A percentile compares a stretch with the other conserved stretches of the same genome.
Evolutionary conservation across 2,888 invertebrate species (phyloP).

Genomic region (Lymantria dispar): DNA sequence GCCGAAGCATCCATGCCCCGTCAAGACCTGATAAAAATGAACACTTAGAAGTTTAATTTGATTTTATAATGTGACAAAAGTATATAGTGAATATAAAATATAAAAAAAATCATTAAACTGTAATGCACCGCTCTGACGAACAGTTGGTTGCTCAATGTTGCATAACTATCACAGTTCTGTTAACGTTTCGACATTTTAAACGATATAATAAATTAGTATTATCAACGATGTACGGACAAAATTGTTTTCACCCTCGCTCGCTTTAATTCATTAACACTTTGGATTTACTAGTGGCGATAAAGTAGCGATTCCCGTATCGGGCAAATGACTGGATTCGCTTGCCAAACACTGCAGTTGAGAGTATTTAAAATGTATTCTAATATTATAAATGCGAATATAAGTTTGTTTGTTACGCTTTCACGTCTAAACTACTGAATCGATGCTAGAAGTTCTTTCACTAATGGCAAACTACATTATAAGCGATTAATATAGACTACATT

Average conservation of each 20-base stretch:
- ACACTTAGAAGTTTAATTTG: too few relatives aligned
- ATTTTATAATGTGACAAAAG: too few relatives aligned
- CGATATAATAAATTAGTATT: constrained; percentile 77
- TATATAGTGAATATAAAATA: too few relatives aligned
- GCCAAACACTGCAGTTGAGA: neutral
- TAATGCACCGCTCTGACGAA: constrained; percentile 19
- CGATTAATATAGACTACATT: too few relatives aligned
- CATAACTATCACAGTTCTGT: constrained; percentile 54
- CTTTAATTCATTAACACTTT: constrained; percentile 67
- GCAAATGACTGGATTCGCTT: constrained; percentile 16
- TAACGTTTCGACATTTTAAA: constrained; percentile 68
- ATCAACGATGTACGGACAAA: constrained; percentile 63
- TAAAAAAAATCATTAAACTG: constrained; percentile 8
- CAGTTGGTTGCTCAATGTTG: constrained; percentile 33
- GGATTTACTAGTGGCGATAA: constrained; percentile 54
- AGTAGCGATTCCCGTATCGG: constrained; percentile 27
- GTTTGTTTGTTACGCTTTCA: too few relatives aligned
- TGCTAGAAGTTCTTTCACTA: too few relatives aligned
- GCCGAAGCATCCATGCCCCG: too few relatives aligned
- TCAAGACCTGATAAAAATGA: too few relatives aligned
- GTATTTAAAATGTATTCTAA: too few relatives aligned
- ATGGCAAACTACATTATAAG: too few relatives aligned
- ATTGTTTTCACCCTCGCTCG: constrained; percentile 66
- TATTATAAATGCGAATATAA: too few relatives aligned
- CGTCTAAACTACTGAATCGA: too few relatives aligned